Evolutionary conservation across 2,797 vertebrate genomes (phyloP), one percentile per base, ranked within the genome.

Genomic region (Tokudaia tokunoshimensis): DNA sequence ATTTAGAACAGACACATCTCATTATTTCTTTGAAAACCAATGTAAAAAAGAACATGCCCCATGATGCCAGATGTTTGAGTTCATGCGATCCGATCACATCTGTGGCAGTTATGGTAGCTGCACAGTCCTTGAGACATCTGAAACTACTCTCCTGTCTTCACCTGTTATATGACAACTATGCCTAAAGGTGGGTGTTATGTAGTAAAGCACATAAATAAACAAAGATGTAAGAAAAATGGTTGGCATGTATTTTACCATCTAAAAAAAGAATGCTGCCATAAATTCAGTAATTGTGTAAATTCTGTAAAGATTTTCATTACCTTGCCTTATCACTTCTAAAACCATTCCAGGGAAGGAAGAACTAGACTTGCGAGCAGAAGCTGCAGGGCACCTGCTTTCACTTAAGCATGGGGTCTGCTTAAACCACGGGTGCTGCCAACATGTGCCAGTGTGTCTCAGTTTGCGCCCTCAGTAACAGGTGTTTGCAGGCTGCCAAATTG

Each of bases 381-480:
- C n/a, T 15, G 34, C 47, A 80, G 59, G 84, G 22, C 50, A 89
- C 44, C 83, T 0, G 1, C 92, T 86, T 94, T 94, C 86, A 85
- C 89, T 67, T 19, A 76, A 17, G 80, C 67, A 41, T 1, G 57
- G 94, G 37, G 59, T 61, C 47, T 34, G 37, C 78, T 91, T 65
- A 63, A 92, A 94, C 59, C 84, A 50, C 92, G 76, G 90, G 78
- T 14, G 70, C 63, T n/a, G 80, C 50, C 93, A 94, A 59, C 95
- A 93, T 50, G 72, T 82, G 52, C 52, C 95, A 83, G 20, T 57
- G 76, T 93, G 47, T 97, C 96, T 94, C 29, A 92, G 82, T 19
- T 57, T 94, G 87, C 50, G 94, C 84, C 63, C 2, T 76, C 94
- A 29, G 80, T 96, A 97, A 97, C 65, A 97, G 91, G 97, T 96